Conservation (phyloP, 2,888 invertebrate genomes). For the Steinernema scapterisci region DNA sequence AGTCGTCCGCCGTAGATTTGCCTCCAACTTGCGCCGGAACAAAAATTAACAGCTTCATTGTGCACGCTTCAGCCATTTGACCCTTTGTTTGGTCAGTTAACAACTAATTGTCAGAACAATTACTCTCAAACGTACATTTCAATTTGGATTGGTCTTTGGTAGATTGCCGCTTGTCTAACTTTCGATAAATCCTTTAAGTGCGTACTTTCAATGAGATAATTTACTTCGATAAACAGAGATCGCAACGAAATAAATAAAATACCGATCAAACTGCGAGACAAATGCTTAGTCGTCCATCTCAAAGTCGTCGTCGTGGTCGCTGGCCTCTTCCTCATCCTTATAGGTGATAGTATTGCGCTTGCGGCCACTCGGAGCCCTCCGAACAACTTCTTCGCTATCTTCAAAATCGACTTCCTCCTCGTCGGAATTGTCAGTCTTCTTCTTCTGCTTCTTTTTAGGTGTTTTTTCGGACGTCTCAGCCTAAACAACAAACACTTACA, state of each 20-base stretch:
- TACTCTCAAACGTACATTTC: too few relatives aligned
- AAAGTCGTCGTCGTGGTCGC: background rate
- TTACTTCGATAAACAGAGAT: conserved; percentile 2
- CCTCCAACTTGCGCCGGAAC: background rate
- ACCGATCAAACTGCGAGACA: background rate
- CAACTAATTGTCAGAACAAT: too few relatives aligned
- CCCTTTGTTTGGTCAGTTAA: too few relatives aligned
- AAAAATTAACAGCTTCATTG: too few relatives aligned
- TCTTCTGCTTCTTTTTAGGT: background rate
- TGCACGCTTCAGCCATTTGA: too few relatives aligned
- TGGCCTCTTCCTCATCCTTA: background rate
- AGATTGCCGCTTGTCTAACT: too few relatives aligned
- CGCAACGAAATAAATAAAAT: background rate
- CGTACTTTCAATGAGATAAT: background rate
- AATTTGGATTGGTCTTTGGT: too few relatives aligned
- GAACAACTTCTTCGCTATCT: background rate
- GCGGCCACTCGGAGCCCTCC: conserved; percentile 12
- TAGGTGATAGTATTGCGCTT: conserved; percentile 7
- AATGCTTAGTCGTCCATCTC: conserved; percentile 1
- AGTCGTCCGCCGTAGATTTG: background rate
- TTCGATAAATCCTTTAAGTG: too few relatives aligned
- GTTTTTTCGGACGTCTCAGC: background rate
- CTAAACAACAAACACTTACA: background rate
- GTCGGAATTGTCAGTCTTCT: background rate
- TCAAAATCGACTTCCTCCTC: background rate